phyloP scores from a whole-genome alignment of 2,113 vertebrate species.

The Mystacornis crossleyi region DNA sequence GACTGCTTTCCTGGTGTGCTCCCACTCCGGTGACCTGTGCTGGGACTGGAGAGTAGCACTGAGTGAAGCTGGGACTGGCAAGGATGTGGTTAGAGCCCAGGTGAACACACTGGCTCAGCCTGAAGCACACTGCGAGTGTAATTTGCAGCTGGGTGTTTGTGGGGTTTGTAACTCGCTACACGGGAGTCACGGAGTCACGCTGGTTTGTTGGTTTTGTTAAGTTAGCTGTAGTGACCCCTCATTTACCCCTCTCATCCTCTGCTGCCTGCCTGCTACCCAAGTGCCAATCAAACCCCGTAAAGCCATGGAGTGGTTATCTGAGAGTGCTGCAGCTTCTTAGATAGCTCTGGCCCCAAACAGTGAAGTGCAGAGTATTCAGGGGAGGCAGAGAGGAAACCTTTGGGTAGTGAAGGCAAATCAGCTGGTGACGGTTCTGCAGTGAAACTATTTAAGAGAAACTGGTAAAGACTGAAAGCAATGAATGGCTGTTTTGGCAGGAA shows the following conservation, averaged over 20 bases:
- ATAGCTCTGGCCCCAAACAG: neutral
- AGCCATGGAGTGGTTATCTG: neutral
- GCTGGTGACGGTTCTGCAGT: neutral
- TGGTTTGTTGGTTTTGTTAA: neutral
- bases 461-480: neutral
- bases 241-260: neutral
- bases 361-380: neutral
- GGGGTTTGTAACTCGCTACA: neutral
- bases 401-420: neutral
- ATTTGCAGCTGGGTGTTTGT: neutral
- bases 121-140: rapidly evolving
- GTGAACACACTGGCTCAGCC: neutral
- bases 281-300: neutral
- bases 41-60: neutral
- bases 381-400: neutral
- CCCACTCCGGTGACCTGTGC: neutral
- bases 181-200: rapidly evolving
- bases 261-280: neutral
- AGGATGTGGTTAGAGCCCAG: neutral
- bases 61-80: neutral
- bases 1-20: neutral
- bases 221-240: neutral
- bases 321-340: neutral
- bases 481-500: neutral
- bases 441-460: neutral